Percentiles rank a stretch among this genome's conserved stretches.
These are phyloP conservation scores for Saturnia pavonia DNA, from an alignment of 2,888 invertebrate genomes.

Conservation along the genomic window DNA sequence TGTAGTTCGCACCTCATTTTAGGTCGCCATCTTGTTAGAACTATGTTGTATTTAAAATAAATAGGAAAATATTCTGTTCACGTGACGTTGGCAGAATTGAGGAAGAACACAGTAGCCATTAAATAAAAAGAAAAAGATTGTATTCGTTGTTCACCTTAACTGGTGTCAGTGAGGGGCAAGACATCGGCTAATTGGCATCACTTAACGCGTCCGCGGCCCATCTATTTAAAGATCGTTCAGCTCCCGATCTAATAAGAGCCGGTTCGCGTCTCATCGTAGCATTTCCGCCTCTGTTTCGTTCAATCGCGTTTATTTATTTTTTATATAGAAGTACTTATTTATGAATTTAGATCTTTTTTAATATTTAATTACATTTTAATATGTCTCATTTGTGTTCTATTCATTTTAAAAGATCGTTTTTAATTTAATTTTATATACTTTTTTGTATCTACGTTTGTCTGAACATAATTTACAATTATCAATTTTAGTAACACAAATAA, in stretches of 20 bases:
- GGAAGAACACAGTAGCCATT: no score
- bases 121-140: neutral
- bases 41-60: no score
- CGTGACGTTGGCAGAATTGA: no score
- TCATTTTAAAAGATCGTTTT: neutral
- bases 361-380: neutral
- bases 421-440: no score
- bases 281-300: slow-evolving; percentile 46
- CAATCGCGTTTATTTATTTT: slow-evolving; percentile 36
- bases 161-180: slow-evolving; percentile 27
- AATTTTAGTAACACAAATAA: no score
- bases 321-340: neutral
- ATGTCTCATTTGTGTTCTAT: neutral
- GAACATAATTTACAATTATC: no score
- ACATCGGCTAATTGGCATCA: slow-evolving; percentile 42
- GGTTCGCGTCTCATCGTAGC: slow-evolving; percentile 44
- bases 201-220: slow-evolving; percentile 49
- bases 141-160: slow-evolving; percentile 7
- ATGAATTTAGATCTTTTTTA: neutral
- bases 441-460: no score
- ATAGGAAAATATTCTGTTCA: no score
- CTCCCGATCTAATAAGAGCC: slow-evolving; percentile 48
- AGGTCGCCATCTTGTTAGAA: no score
- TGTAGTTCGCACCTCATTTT: no score
- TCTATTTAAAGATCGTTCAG: slow-evolving; percentile 53